phyloP scores from a whole-genome alignment of 2,888 invertebrate genomes.

The Patella ulyssiponensis region DNA sequence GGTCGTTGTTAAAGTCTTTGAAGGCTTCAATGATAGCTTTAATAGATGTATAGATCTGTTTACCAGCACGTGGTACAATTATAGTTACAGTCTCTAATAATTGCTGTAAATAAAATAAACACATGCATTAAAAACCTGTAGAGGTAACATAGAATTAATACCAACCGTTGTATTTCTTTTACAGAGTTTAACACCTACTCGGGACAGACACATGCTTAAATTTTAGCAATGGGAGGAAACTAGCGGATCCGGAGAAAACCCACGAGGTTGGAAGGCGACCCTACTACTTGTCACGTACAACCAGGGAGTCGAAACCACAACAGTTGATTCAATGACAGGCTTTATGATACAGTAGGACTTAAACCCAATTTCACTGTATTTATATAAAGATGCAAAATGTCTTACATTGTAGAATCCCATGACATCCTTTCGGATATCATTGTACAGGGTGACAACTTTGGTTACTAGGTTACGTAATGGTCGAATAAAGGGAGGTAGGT shows the following conservation, averaged over 20 bases:
- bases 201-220: too few relatives aligned
- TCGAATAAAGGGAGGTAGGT: slow-evolving; percentile 41
- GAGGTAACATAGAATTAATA: too few relatives aligned
- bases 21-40: slow-evolving; percentile 45
- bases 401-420: slow-evolving; percentile 54
- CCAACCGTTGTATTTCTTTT: too few relatives aligned
- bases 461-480: slow-evolving; percentile 37
- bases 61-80: slow-evolving; percentile 42
- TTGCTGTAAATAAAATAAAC: slow-evolving; percentile 30
- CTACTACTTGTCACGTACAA: too few relatives aligned
- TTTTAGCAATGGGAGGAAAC: too few relatives aligned
- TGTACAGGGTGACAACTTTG: slow-evolving; percentile 44
- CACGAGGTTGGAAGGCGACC: too few relatives aligned
- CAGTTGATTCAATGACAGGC: too few relatives aligned
- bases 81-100: slow-evolving; percentile 42
- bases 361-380: neutral
- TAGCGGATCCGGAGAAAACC: too few relatives aligned
- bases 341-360: too few relatives aligned
- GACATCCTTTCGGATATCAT: slow-evolving; percentile 50
- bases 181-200: neutral
- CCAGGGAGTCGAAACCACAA: too few relatives aligned
- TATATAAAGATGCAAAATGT: neutral
- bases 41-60: slow-evolving; percentile 38
- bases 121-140: too few relatives aligned
- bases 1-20: slow-evolving; percentile 40